A percentile compares a stretch with the other conserved stretches of the same genome.
These are phyloP conservation scores for Lepidocyrtoides sp. DNA, from an alignment of 2,888 invertebrate species.

Conservation along the genomic window DNA sequence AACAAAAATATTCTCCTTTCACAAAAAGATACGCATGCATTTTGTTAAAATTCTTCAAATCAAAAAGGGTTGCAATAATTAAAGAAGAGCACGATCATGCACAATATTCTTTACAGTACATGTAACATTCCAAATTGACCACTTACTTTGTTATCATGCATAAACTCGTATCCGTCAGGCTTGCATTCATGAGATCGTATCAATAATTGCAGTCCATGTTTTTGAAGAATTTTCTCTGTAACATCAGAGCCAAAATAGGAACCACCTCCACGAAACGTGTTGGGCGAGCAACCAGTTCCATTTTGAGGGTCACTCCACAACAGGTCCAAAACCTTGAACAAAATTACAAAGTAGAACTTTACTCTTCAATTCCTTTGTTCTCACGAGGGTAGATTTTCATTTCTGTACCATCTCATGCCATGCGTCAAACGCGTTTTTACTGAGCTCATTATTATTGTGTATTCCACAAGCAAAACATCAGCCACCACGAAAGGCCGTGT, in stretches of 20 bases:
- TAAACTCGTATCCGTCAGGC: conserved; percentile 95
- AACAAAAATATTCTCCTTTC: too few relatives aligned
- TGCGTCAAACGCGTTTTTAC: too few relatives aligned
- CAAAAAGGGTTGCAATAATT: too few relatives aligned
- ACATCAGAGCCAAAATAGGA: conserved; percentile 97
- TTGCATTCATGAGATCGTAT: conserved; percentile 96
- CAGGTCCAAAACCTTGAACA: conserved; percentile 94
- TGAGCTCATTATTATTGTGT: background rate
- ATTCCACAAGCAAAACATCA: too few relatives aligned
- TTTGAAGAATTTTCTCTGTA: conserved; percentile 92
- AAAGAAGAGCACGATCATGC: too few relatives aligned
- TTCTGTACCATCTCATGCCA: too few relatives aligned
- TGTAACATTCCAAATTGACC: background rate
- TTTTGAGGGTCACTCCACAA: conserved; percentile 97
- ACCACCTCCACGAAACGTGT: conserved; percentile 95
- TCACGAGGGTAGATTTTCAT: too few relatives aligned
- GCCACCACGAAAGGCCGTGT: too few relatives aligned
- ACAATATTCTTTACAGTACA: too few relatives aligned
- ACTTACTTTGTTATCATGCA: conserved; percentile 92
- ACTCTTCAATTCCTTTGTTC: too few relatives aligned
- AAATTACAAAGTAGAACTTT: background rate
- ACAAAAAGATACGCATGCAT: too few relatives aligned
- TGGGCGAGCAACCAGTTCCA: conserved; percentile 93
- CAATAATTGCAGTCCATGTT: conserved; percentile 92
- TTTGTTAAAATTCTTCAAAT: too few relatives aligned